These are phyloP conservation scores for Alces alces DNA, from an alignment of 2,113 vertebrate genomes.

Conservation along the genomic window DNA sequence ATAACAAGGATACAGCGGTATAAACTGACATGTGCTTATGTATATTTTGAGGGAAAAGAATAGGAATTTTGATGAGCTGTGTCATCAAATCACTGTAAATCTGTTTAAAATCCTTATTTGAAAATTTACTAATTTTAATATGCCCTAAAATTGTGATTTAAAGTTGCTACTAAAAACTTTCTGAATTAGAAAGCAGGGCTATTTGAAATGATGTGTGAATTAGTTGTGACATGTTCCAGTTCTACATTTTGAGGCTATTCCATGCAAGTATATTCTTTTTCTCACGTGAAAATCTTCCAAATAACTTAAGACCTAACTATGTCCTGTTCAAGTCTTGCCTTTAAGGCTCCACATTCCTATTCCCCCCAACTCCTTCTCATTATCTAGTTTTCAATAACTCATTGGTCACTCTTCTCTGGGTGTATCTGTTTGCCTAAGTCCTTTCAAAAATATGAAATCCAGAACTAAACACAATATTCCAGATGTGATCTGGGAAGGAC, in stretches of 20 bases:
- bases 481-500: background rate
- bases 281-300: background rate
- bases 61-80: background rate
- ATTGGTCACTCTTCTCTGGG: background rate
- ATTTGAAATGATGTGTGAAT: background rate
- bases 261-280: background rate
- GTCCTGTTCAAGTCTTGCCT: background rate
- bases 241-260: background rate
- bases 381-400: background rate
- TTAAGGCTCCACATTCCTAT: background rate
- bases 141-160: constrained; percentile 8
- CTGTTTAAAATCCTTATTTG: background rate
- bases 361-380: background rate
- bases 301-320: background rate
- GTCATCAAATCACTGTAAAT: background rate
- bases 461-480: background rate
- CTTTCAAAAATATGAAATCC: background rate
- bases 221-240: background rate
- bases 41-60: background rate
- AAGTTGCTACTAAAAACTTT: background rate
- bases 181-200: background rate
- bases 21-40: background rate
- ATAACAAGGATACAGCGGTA: background rate
- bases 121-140: constrained; percentile 32
- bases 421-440: background rate